Percentiles rank a stretch among this genome's conserved stretches.
Conservation (phyloP, 2,797 vertebrate genomes). For the Notolepis coatsorum region DNA sequence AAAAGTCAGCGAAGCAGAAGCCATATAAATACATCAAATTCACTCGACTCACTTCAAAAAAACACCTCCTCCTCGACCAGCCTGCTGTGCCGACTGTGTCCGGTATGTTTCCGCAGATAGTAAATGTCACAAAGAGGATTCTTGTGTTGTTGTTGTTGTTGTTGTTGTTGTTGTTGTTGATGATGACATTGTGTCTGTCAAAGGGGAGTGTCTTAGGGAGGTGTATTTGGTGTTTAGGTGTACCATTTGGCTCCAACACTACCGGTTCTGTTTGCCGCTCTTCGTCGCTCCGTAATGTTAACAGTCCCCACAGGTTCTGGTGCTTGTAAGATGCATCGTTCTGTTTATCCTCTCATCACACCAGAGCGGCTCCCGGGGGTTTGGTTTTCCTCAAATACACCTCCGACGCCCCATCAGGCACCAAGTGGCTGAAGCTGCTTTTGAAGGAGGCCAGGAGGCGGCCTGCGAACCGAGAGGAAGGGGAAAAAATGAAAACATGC, state of each 20-base stretch:
- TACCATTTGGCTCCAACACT: too few relatives aligned
- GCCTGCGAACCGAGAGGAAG: conserved; percentile 72
- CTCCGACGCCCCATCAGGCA: conserved; percentile 81
- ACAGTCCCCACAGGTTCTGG: too few relatives aligned
- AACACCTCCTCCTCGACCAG: conserved; percentile 49
- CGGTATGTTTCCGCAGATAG: not conserved
- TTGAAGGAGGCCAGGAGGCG: conserved; percentile 86
- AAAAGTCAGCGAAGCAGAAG: conserved; percentile 76
- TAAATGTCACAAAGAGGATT: conserved; percentile 16
- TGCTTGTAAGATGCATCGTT: not conserved
- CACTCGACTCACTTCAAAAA: conserved; percentile 73
- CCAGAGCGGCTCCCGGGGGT: conserved; percentile 61
- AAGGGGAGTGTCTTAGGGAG: too few relatives aligned
- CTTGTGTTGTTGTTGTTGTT: too few relatives aligned
- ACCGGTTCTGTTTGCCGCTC: not conserved
- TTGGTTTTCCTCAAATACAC: conserved; percentile 85
- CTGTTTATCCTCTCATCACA: conserved; percentile 35
- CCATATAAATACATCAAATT: conserved; percentile 85
- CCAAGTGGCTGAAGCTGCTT: conserved; percentile 82
- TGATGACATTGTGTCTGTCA: too few relatives aligned
- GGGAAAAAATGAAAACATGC: conserved; percentile 25
- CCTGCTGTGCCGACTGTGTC: conserved; percentile 30
- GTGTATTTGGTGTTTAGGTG: too few relatives aligned
- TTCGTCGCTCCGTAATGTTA: conserved; percentile 11
- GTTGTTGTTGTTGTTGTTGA: too few relatives aligned